These are phyloP conservation scores for Periplaneta americana DNA, from an alignment of 1,140 invertebrate species.

Conservation along the genomic window DNA sequence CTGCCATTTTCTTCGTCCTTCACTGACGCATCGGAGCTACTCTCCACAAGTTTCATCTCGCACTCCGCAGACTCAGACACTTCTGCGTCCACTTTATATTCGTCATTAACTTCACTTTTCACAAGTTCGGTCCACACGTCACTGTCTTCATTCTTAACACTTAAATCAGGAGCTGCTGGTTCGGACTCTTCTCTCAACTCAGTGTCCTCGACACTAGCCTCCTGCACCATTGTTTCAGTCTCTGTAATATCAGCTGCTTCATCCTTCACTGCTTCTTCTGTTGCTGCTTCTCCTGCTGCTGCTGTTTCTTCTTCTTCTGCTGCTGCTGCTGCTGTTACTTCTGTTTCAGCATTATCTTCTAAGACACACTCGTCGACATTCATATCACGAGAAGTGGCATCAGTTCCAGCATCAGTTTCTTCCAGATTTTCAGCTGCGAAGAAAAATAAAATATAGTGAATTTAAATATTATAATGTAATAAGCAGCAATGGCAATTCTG, in stretches of 20 bases:
- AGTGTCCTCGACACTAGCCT: neutral
- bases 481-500: no score
- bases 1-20: neutral
- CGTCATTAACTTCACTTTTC: neutral
- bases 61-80: neutral
- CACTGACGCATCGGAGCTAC: no score
- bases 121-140: neutral
- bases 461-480: neutral
- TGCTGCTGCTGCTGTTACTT: neutral
- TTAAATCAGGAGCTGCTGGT: neutral
- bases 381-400: no score
- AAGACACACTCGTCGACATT: neutral
- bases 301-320: neutral
- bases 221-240: neutral
- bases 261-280: no score
- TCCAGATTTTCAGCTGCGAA: neutral
- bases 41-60: neutral
- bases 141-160: neutral
- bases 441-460: neutral
- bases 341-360: neutral
- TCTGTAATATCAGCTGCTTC: no score
- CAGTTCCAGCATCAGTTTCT: neutral
- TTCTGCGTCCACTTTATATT: neutral
- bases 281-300: no score
- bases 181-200: neutral